Percentiles rank a stretch among this genome's conserved stretches.
Evolutionary conservation across 2,888 invertebrate genomes (phyloP).

Genomic region (Hydriomena furcata): DNA sequence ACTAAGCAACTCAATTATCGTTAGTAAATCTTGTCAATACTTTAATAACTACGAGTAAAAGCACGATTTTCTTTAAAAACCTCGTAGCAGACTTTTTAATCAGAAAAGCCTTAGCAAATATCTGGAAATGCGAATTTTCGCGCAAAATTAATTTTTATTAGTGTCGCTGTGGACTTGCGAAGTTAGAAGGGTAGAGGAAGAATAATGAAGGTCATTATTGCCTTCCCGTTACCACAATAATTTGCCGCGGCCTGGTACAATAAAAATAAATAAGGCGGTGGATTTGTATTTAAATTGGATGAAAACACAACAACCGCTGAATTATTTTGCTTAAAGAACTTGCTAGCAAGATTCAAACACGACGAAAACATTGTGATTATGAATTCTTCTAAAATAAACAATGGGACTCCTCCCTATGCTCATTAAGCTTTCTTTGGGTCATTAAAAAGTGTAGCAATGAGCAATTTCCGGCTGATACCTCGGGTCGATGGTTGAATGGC

Average conservation of each 20-base stretch:
- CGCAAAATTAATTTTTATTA: constrained; percentile 44
- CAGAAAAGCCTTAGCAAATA: constrained; percentile 16
- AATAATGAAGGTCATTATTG: constrained; percentile 42
- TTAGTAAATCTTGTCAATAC: no score
- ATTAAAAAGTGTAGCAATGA: constrained; percentile 75
- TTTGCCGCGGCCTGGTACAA: not conserved
- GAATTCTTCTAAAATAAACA: constrained; percentile 20
- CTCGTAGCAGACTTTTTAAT: constrained; percentile 10
- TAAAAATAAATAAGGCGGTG: not conserved
- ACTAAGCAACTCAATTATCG: not conserved
- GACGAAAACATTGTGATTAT: not conserved
- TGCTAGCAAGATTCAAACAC: not conserved
- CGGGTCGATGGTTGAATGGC: constrained; percentile 42
- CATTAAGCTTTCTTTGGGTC: constrained; percentile 76
- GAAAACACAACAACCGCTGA: no score
- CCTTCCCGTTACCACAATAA: constrained; percentile 14
- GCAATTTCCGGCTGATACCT: constrained; percentile 64
- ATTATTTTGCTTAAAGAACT: no score
- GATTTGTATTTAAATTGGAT: no score
- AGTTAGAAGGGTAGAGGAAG: constrained; percentile 34
- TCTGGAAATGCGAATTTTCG: constrained; percentile 41
- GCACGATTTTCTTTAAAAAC: not conserved
- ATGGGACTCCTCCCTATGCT: constrained; percentile 44
- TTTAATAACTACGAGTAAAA: no score
- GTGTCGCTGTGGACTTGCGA: constrained; percentile 37